Evolutionary conservation across 1,140 invertebrate species (phyloP), one percentile per base, ranked within the genome.

Genomic region (Musca domestica): DNA sequence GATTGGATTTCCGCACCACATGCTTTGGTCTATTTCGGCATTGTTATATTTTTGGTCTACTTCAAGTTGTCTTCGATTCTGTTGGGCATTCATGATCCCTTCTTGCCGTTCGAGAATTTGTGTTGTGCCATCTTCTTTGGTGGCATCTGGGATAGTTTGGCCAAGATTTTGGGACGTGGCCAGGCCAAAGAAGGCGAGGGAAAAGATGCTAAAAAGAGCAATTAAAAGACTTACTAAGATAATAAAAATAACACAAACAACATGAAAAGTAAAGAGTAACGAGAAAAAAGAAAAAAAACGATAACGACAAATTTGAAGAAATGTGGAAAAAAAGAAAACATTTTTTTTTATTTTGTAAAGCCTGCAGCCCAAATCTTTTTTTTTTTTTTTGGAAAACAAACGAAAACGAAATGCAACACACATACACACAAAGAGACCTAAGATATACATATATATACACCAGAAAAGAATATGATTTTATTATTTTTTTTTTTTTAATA

Each of bases 1-100:
- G 94, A 97, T 79, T 87, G 95, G 74, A 98, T 99, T 74, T 95
- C 95, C 17, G 95, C 96, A 25, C 96, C 97, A 19, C 96, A 98
- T 83, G 92, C 95, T 51, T 85, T 99, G 3, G 94, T 99, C 56
- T 98, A 99, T 85, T 96, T 99, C 78, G 95, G 95, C 71, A 95
- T 99, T 73, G 95, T 98, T n/a, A 95, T 98, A 72, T 99, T 99
- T 88, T 97, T 99, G 80, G 94, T 99, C 15, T 99, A 99, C 84
- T 99, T 99, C 84, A 98, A 98, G 88, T 81, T 99, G 23, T 98
- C 96, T 9, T 98, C 96, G 7, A 91, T 99, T 72, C 83, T 99
- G 19, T 85, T 99, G 67, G 95, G 96, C 67, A 98, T 99, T 75
- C 94, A 97, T 75, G 98, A 99, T 87, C 98, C 98, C 51, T 98